phyloP scores from a whole-genome alignment of 1,140 invertebrate species.

The Caenorhabditis tropicalis region DNA sequence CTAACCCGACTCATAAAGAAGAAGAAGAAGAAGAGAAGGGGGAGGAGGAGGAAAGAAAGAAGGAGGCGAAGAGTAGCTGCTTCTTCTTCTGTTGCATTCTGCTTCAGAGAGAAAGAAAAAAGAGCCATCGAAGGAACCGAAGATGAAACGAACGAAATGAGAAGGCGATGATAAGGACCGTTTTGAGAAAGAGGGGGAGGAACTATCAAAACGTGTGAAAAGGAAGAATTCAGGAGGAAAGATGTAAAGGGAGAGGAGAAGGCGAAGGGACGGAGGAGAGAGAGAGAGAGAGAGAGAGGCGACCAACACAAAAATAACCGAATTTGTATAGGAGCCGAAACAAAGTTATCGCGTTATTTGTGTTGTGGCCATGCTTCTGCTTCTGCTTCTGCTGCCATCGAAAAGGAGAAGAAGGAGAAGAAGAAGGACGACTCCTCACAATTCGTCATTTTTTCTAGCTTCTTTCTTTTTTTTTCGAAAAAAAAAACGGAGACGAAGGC shows the following conservation, averaged over 20 bases:
- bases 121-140: too few relatives aligned
- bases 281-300: background rate
- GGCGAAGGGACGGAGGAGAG: background rate
- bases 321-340: constrained; percentile 45
- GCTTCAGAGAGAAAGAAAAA: too few relatives aligned
- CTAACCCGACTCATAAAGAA: constrained; percentile 23
- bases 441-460: constrained; percentile 40
- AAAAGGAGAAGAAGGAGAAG: background rate
- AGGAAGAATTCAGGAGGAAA: background rate
- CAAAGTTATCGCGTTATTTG: constrained; percentile 45
- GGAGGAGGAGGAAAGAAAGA: too few relatives aligned
- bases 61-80: too few relatives aligned
- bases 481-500: background rate
- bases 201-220: background rate
- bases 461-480: background rate
- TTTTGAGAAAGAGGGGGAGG: background rate
- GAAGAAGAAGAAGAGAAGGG: background rate
- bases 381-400: background rate
- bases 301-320: constrained; percentile 33
- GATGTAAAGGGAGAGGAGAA: background rate
- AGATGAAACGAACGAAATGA: background rate
- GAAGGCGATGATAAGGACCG: background rate
- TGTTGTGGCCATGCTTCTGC: constrained; percentile 35
- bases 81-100: background rate
- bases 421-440: constrained; percentile 5